Conservation (phyloP, 2,888 invertebrate species). For the Platycheirus rosarum region DNA sequence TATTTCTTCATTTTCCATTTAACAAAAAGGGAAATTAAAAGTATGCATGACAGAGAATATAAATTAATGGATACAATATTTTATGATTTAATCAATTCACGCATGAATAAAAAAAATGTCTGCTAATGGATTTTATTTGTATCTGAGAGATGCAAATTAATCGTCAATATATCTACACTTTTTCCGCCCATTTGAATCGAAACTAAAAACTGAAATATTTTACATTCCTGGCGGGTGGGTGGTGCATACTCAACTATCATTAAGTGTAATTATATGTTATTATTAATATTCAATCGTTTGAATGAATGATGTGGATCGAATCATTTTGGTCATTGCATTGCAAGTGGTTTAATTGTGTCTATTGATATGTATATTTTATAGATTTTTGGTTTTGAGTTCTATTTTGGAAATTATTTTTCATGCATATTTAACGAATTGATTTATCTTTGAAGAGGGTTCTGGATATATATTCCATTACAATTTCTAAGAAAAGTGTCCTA, state of each 20-base stretch:
- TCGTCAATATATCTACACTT: no score
- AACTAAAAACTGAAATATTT: neutral
- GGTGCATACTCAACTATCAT: no score
- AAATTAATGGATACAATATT: neutral
- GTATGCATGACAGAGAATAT: neutral
- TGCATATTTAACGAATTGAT: neutral
- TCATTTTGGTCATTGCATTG: no score
- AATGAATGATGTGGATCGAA: neutral
- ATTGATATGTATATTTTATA: neutral
- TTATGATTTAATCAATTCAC: slow-evolving; percentile 2
- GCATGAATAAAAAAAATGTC: neutral
- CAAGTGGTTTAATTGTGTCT: no score
- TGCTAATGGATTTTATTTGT: slow-evolving; percentile 7
- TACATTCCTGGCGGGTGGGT: no score
- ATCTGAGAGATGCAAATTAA: no score
- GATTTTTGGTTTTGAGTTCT: neutral
- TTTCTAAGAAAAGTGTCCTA: no score
- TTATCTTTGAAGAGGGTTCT: no score
- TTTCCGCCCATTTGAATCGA: neutral
- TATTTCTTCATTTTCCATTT: neutral
- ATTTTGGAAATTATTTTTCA: neutral
- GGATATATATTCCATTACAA: no score
- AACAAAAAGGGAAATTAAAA: no score
- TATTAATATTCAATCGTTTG: neutral
- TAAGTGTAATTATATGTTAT: neutral